Percentiles rank a stretch among this genome's conserved stretches.
phyloP scores from a whole-genome alignment of 2,888 invertebrate species.

The Seira musarum region DNA sequence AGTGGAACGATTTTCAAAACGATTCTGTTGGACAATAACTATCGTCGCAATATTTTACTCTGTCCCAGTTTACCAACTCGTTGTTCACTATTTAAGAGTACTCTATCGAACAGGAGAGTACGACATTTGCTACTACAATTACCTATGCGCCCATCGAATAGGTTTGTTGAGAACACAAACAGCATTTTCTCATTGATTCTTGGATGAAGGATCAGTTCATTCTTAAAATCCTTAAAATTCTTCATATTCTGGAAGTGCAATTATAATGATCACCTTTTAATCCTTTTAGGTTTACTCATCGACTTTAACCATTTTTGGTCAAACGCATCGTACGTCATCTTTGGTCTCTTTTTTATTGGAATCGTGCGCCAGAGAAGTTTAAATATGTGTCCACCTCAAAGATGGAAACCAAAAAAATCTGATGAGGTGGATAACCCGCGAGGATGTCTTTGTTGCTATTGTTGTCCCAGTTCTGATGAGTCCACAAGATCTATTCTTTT shows the following conservation, averaged over 20 bases:
- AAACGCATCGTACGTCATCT: slow-evolving; percentile 67
- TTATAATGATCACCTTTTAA: too few relatives aligned
- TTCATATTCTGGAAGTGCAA: too few relatives aligned
- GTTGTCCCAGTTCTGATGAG: slow-evolving; percentile 11
- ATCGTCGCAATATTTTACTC: slow-evolving; percentile 67
- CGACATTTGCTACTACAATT: slow-evolving; percentile 68
- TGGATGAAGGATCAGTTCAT: too few relatives aligned
- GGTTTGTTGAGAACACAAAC: too few relatives aligned
- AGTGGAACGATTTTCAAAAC: slow-evolving; percentile 47
- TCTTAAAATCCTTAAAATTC: too few relatives aligned
- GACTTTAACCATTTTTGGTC: slow-evolving; percentile 69
- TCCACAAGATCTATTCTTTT: too few relatives aligned
- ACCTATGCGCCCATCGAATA: slow-evolving; percentile 63
- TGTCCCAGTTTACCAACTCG: slow-evolving; percentile 67
- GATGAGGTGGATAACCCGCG: too few relatives aligned
- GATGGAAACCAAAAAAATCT: too few relatives aligned
- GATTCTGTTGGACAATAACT: slow-evolving; percentile 67
- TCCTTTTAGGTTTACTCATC: too few relatives aligned
- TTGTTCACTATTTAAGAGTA: slow-evolving; percentile 65
- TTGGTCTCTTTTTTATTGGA: slow-evolving; percentile 63
- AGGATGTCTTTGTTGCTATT: slow-evolving; percentile 23
- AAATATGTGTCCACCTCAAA: slow-evolving; percentile 27
- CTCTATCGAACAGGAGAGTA: slow-evolving; percentile 66
- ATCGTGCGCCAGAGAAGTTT: slow-evolving; percentile 59
- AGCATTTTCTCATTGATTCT: too few relatives aligned